Base-by-base conservation (phyloP, 2,888 invertebrate species). In the Cosmia pyralina region DNA sequence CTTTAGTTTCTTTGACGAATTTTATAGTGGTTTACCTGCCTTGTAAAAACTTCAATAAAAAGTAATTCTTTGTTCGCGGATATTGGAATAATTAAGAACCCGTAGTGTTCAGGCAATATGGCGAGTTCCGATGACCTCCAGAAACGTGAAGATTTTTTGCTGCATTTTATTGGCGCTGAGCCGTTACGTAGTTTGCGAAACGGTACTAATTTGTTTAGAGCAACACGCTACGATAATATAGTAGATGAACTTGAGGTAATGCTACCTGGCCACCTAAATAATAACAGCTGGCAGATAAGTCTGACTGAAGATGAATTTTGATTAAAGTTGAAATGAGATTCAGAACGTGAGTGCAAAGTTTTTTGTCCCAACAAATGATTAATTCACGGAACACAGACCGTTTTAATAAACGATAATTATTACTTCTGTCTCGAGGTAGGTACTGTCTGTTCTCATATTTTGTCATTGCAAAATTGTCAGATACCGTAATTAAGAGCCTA, bases 121-220 rank as follows among this genome's bases (percentile, higher is more conserved):
- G 64, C 50, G 34, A 55, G 78, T 76, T 74, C 59, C 62, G 77
- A 69, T 85, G 83, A 85, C 88, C 88, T 84, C 80, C 69, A 83
- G 50, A 63, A 72, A 66, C 74, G 69, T 78, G 66, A 76, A 68
- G 64, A 77, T 77, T 86, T 86, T 87, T 85, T 82, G 69, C 60
- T 65, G 64, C 4, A 55, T 62, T 74, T 71, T 75, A 69, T 75
- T 83, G 76, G 71, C 73, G 75, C 69, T 65, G 77, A 62, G 71
- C 72, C 79, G 82, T 82, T 83, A 83, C 69, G 41, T 78, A 58
- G 79, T 65, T 75, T 68, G 67, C 64, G 68, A 79, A 87, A 85
- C 87, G 76, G 81, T 76, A 83, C 74, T 76, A 85, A 84, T 85
- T 82, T 76, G 70, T 78, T 76, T 72, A 72, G 64, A 75, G 52